Evolutionary conservation across 2,888 invertebrate species (phyloP).

Genomic region (Eudemis profundana): DNA sequence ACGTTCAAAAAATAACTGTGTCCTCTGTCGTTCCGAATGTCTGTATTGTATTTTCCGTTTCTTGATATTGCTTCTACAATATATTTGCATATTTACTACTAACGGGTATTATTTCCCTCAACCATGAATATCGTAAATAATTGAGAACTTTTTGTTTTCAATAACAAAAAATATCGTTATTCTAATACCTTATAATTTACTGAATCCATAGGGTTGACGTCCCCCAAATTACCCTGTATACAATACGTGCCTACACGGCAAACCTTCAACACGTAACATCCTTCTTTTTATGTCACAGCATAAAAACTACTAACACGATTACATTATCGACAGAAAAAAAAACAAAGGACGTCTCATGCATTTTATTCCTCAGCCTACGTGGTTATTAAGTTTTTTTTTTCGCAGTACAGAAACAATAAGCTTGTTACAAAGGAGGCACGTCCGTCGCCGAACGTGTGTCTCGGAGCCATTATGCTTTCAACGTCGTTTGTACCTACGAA

Average conservation of each 20-base stretch:
- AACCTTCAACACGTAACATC: constrained; percentile 12
- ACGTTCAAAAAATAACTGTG: too few species aligned
- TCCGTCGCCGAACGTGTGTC: constrained; percentile 53
- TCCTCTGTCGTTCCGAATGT: too few species aligned
- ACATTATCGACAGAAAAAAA: constrained; percentile 35
- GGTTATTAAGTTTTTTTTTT: constrained; percentile 53
- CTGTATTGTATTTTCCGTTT: too few species aligned
- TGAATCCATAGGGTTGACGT: too few species aligned
- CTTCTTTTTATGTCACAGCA: constrained; percentile 24
- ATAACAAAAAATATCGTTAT: too few species aligned
- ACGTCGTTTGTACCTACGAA: constrained; percentile 42
- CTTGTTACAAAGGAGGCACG: constrained; percentile 57
- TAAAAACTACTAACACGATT: constrained; percentile 39
- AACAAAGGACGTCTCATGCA: constrained; percentile 42
- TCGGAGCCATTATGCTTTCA: constrained; percentile 48
- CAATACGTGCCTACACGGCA: constrained; percentile 7
- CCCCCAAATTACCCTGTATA: too few species aligned
- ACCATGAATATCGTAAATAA: too few species aligned
- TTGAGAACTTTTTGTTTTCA: too few species aligned
- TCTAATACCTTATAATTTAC: too few species aligned
- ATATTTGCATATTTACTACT: too few species aligned
- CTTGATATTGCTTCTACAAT: too few species aligned
- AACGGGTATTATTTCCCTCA: too few species aligned
- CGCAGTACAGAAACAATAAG: constrained; percentile 53
- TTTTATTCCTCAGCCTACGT: constrained; percentile 42